These are phyloP conservation scores for Thermophis baileyi DNA, from an alignment of 2,113 vertebrate genomes.

Conservation along the genomic window DNA sequence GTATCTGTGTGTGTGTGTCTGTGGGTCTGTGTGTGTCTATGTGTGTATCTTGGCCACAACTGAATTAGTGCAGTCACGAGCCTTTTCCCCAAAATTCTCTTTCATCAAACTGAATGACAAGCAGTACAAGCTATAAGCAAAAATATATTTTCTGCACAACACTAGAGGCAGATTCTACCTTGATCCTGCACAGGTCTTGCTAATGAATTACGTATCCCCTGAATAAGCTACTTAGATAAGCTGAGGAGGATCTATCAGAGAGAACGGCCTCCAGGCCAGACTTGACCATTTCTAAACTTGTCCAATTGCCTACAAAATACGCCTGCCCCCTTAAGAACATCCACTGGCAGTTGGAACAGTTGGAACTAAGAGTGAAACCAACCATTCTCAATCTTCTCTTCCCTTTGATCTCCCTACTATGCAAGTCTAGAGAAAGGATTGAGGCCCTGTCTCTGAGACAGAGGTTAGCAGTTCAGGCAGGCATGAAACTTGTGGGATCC, in stretches of 20 bases:
- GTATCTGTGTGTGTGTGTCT: no score
- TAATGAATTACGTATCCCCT: not conserved
- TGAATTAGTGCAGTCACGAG: not conserved
- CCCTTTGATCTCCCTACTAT: not conserved
- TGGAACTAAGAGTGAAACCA: not conserved
- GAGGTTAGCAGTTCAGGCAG: not conserved
- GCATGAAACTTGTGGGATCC: not conserved
- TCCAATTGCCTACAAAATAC: not conserved
- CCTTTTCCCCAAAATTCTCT: not conserved
- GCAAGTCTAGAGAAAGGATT: not conserved
- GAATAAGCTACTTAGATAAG: not conserved
- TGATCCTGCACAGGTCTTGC: not conserved
- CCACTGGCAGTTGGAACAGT: conserved; percentile 20
- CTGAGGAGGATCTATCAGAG: not conserved
- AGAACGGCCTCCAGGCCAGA: not conserved
- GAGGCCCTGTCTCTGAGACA: not conserved
- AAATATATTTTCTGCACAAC: not conserved
- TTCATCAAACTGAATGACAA: not conserved
- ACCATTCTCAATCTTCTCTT: not conserved
- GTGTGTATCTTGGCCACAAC: not conserved
- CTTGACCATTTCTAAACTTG: not conserved
- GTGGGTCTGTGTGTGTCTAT: no score
- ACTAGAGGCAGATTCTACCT: not conserved
- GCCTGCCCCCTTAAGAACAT: not conserved
- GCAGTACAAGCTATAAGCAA: not conserved